Conservation (phyloP, 2,888 invertebrate species). For the Zaprionus obscuricornis region DNA sequence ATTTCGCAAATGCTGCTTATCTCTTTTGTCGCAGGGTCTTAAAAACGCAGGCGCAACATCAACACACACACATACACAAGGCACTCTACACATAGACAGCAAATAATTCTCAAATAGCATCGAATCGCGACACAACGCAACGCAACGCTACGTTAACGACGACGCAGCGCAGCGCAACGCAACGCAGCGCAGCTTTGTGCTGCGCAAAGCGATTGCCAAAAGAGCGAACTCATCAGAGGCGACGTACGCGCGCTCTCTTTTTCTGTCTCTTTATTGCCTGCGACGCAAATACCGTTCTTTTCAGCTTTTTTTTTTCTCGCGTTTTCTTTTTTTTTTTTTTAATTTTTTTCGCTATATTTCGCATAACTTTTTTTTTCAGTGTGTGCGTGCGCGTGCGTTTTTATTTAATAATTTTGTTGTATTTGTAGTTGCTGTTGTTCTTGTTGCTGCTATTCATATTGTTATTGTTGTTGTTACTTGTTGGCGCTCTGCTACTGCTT, state of each 20-base stretch:
- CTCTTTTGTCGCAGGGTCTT: background rate
- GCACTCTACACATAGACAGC: background rate
- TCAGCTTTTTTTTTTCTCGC: slow-evolving; percentile 35
- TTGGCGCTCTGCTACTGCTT: slow-evolving; percentile 24
- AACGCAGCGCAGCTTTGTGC: too few relatives aligned
- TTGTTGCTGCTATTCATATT: slow-evolving; percentile 13
- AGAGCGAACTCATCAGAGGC: slow-evolving; percentile 18
- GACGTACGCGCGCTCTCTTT: slow-evolving; percentile 8
- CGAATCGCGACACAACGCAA: slow-evolving; percentile 5
- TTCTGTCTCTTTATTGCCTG: slow-evolving; percentile 48
- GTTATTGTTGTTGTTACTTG: slow-evolving; percentile 11
- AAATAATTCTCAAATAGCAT: slow-evolving; percentile 31
- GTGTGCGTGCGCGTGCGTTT: slow-evolving; percentile 63
- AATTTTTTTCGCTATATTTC: slow-evolving; percentile 52
- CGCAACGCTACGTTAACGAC: too few relatives aligned
- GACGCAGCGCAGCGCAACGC: too few relatives aligned
- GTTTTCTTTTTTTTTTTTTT: slow-evolving; percentile 11
- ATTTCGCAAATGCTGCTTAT: too few relatives aligned
- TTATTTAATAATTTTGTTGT: slow-evolving; percentile 81
- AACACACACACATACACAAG: slow-evolving; percentile 6
- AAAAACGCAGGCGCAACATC: slow-evolving; percentile 47
- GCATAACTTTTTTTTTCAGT: slow-evolving; percentile 60
- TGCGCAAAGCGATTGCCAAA: slow-evolving; percentile 32
- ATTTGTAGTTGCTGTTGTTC: slow-evolving; percentile 45
- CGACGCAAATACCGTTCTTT: slow-evolving; percentile 77